phyloP scores from a whole-genome alignment of 2,888 invertebrate species.

The Cheiracanthium punctorium region DNA sequence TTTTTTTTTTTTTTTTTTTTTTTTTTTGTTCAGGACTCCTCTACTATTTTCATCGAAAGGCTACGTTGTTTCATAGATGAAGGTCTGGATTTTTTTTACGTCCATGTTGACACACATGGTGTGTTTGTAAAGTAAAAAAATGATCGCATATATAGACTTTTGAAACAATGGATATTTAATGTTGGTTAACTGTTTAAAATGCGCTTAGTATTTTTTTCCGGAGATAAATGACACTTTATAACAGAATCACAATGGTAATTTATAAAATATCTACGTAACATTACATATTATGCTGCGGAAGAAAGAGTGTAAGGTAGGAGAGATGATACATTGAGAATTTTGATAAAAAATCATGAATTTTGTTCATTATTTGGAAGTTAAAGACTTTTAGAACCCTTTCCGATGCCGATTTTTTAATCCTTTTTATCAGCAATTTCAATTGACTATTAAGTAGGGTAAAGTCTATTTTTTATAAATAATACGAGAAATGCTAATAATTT shows the following conservation, averaged over 20 bases:
- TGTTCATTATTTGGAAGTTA: too few species aligned
- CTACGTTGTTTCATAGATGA: background rate
- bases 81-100: background rate
- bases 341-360: too few species aligned
- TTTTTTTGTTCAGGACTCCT: background rate
- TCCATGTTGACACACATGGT: background rate
- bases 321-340: too few species aligned
- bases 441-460: too few species aligned
- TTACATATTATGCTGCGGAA: too few species aligned
- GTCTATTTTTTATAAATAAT: too few species aligned
- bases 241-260: background rate
- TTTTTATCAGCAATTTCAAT: too few species aligned
- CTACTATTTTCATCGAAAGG: background rate
- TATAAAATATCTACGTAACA: too few species aligned
- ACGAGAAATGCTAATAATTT: too few species aligned
- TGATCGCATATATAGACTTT: background rate
- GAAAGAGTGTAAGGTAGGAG: too few species aligned
- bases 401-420: too few species aligned
- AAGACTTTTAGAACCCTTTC: too few species aligned
- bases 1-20: background rate
- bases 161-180: background rate
- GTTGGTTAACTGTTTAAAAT: background rate
- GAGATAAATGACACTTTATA: background rate
- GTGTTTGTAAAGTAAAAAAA: background rate
- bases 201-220: background rate